Conservation (phyloP, 2,888 invertebrate genomes). For the Drosophila sordidapex region DNA sequence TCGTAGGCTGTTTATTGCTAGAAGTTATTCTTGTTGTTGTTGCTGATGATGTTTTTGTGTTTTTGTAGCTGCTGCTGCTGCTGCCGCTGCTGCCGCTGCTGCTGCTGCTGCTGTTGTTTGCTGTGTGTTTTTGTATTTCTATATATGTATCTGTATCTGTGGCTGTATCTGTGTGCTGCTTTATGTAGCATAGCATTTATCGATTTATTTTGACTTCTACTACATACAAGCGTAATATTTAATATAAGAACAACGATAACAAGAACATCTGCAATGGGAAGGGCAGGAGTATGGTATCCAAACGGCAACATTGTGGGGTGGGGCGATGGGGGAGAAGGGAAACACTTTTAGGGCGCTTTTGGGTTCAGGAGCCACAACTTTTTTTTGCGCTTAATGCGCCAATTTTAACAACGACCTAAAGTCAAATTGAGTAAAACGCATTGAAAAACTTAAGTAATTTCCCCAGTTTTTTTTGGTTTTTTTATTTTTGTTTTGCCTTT, state of each 20-base stretch:
- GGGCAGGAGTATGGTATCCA: background rate
- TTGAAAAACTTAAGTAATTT: slow-evolving; percentile 78
- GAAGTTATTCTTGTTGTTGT: slow-evolving; percentile 27
- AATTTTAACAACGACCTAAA: slow-evolving; percentile 74
- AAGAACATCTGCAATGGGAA: slow-evolving; percentile 31
- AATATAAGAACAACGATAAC: slow-evolving; percentile 71
- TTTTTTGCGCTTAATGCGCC: slow-evolving; percentile 71
- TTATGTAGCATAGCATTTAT: slow-evolving; percentile 69
- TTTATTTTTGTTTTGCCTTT: slow-evolving; percentile 10
- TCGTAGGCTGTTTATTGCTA: slow-evolving; percentile 75
- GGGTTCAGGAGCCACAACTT: slow-evolving; percentile 54
- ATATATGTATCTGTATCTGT: slow-evolving; percentile 45
- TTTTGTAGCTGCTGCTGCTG: slow-evolving; percentile 43
- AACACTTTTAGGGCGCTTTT: slow-evolving; percentile 66
- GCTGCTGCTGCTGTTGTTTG: slow-evolving; percentile 39
- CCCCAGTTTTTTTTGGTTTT: slow-evolving; percentile 40
- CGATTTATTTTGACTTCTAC: slow-evolving; percentile 80
- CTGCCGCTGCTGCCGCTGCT: slow-evolving; percentile 38
- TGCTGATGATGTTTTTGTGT: slow-evolving; percentile 32
- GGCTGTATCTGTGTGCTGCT: slow-evolving; percentile 38
- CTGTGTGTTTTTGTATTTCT: slow-evolving; percentile 27
- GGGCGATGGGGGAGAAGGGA: background rate
- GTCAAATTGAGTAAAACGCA: slow-evolving; percentile 79
- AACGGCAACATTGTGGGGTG: background rate
- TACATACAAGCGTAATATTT: slow-evolving; percentile 67